A percentile compares a stretch with the other conserved stretches of the same genome.
These are phyloP conservation scores for Malaclemys terrapin DNA, from an alignment of 2,113 vertebrate genomes.

Conservation along the genomic window DNA sequence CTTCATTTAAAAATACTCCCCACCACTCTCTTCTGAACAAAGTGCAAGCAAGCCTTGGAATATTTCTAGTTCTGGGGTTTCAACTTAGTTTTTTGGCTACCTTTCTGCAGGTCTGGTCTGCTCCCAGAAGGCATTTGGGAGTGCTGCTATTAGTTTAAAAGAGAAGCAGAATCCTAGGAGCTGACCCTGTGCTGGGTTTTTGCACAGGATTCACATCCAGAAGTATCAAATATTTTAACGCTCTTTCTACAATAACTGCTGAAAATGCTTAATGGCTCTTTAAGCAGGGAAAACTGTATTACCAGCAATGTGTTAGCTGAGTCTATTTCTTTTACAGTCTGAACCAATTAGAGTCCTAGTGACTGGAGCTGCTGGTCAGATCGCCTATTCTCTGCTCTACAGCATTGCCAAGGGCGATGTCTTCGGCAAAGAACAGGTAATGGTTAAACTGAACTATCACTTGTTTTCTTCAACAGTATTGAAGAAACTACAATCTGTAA, in stretches of 20 bases:
- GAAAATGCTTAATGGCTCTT: background rate
- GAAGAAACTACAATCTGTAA: background rate
- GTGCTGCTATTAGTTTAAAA: background rate
- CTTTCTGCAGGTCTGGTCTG: background rate
- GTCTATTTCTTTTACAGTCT: constrained; percentile 80
- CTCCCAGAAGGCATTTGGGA: background rate
- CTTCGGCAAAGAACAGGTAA: constrained; percentile 97
- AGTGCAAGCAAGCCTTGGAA: background rate
- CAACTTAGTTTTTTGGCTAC: background rate
- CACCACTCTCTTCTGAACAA: background rate
- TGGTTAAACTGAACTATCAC: background rate
- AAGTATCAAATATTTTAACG: background rate
- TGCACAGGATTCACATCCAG: background rate
- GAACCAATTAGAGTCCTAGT: constrained; percentile 93
- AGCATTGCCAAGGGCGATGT: constrained; percentile 97
- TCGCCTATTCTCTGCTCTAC: constrained; percentile 95
- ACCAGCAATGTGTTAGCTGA: background rate
- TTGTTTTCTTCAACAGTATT: background rate
- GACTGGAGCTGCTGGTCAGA: constrained; percentile 96
- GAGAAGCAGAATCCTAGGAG: background rate
- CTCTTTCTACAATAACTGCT: background rate
- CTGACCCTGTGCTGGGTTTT: background rate
- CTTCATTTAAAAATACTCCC: background rate
- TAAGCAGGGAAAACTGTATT: background rate
- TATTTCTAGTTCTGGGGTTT: background rate